Percentiles rank a stretch among this genome's conserved stretches.
These are phyloP conservation scores for Cyphomyrus discorhynchus DNA, from an alignment of 2,113 vertebrate species.

Conservation along the genomic window DNA sequence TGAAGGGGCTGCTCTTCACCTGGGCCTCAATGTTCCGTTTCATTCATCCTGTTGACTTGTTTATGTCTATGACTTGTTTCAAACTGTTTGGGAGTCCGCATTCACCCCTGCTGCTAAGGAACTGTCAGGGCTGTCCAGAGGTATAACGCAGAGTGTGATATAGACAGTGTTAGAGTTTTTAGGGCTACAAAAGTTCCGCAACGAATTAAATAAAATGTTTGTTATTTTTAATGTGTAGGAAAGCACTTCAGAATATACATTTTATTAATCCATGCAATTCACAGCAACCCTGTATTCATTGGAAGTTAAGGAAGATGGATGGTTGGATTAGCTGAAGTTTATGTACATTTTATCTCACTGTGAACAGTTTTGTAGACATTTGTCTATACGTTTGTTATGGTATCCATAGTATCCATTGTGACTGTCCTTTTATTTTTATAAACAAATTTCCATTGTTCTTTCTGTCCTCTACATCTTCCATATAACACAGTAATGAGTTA, in stretches of 20 bases:
- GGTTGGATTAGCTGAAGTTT: background rate
- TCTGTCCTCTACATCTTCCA: background rate
- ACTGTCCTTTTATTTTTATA: background rate
- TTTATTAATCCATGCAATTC: background rate
- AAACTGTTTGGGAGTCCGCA: background rate
- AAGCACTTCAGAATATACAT: background rate
- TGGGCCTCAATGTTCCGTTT: background rate
- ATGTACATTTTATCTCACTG: background rate
- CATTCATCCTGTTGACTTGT: background rate
- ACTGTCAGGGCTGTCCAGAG: background rate
- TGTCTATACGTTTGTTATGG: background rate
- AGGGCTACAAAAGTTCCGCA: background rate
- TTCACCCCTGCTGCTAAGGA: background rate
- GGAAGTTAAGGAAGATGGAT: background rate
- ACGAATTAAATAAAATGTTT: background rate
- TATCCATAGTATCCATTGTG: background rate
- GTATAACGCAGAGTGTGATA: background rate
- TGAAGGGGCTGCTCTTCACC: background rate
- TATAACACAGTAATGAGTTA: background rate
- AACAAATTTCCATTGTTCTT: background rate
- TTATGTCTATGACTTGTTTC: too few relatives aligned
- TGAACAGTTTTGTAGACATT: background rate
- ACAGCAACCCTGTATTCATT: background rate
- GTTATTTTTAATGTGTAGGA: background rate
- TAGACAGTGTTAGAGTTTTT: background rate